Evolutionary conservation across 2,113 vertebrate genomes (phyloP).

Genomic region (Passer montanus): DNA sequence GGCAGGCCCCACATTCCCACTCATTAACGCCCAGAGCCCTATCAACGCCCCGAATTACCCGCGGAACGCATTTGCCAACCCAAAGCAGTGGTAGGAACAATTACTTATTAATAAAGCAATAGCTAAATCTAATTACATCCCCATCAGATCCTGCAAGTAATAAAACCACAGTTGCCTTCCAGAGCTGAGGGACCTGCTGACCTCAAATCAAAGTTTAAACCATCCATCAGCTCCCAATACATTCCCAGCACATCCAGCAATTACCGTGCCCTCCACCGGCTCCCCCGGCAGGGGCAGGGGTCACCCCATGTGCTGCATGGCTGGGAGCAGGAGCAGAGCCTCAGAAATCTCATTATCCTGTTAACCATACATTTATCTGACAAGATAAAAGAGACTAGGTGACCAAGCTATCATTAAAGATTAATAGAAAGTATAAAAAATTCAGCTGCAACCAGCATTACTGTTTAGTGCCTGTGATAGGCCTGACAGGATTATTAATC

Average conservation of each 20-base stretch:
- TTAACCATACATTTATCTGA: slow-evolving; percentile 94
- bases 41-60: slow-evolving; percentile 67
- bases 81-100: slow-evolving; percentile 54
- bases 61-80: slow-evolving; percentile 67
- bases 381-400: slow-evolving; percentile 88
- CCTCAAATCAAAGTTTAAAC: slow-evolving; percentile 75
- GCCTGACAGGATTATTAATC: slow-evolving; percentile 93
- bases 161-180: slow-evolving; percentile 73
- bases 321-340: slow-evolving; percentile 74
- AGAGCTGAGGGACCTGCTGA: slow-evolving; percentile 71
- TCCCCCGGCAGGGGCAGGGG: slow-evolving; percentile 68
- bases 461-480: slow-evolving; percentile 88
- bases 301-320: slow-evolving; percentile 56
- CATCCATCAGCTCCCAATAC: slow-evolving; percentile 73
- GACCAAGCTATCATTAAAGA: slow-evolving; percentile 90
- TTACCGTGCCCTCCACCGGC: slow-evolving; percentile 67
- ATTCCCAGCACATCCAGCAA: slow-evolving; percentile 72
- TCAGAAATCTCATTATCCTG: slow-evolving; percentile 90
- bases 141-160: slow-evolving; percentile 75
- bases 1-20: slow-evolving; percentile 34
- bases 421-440: slow-evolving; percentile 89
- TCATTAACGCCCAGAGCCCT: slow-evolving; percentile 64
- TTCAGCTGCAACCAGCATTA: slow-evolving; percentile 81
- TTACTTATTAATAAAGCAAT: slow-evolving; percentile 83
- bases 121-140: slow-evolving; percentile 81